phyloP scores from a whole-genome alignment of 2,888 invertebrate species.

The Leucania comma region DNA sequence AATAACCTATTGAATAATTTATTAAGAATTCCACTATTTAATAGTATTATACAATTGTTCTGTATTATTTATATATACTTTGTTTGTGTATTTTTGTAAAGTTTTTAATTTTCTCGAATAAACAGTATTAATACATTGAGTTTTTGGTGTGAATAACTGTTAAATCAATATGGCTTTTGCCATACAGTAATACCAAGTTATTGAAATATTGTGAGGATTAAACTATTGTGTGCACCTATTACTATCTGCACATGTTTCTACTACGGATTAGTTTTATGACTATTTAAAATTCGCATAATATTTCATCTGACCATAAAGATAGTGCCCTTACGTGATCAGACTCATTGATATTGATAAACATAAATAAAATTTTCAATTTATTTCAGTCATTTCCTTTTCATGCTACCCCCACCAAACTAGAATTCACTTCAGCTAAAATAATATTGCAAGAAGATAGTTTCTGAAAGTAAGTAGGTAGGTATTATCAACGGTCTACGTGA shows the following conservation, averaged over 20 bases:
- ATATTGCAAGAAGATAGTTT: neutral
- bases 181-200: conserved; percentile 1
- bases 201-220: neutral
- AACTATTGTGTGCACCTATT: neutral
- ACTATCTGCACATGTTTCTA: conserved; percentile 29
- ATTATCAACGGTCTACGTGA: neutral
- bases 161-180: conserved; percentile 19
- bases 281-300: neutral
- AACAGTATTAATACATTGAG: conserved; percentile 78
- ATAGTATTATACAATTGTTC: conserved; percentile 66
- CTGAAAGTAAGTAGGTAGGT: neutral
- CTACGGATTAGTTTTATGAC: conserved; percentile 6
- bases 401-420: neutral
- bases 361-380: conserved; percentile 36
- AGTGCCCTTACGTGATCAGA: conserved; percentile 36
- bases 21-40: conserved; percentile 67
- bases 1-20: conserved; percentile 60
- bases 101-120: conserved; percentile 74
- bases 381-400: conserved; percentile 21
- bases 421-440: neutral
- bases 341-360: conserved; percentile 37
- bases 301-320: conserved; percentile 32
- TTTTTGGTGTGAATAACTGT: conserved; percentile 21
- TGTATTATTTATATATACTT: conserved; percentile 66
- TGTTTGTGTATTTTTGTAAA: conserved; percentile 64